Evolutionary conservation across 1,140 invertebrate genomes (phyloP), one percentile per base, ranked within the genome.

Genomic region (Sminthurides bifidus): DNA sequence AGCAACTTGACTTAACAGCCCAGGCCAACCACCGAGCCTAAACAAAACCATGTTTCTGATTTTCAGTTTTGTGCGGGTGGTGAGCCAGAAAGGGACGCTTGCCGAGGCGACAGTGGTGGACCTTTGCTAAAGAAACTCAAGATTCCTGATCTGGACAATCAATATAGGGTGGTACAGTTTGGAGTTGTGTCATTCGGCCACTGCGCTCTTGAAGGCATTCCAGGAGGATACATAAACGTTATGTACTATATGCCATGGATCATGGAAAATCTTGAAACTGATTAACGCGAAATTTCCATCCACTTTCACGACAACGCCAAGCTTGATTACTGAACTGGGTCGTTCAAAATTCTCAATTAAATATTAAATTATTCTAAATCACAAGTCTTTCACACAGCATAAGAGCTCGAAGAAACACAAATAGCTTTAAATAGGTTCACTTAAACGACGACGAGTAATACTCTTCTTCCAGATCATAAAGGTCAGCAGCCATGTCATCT

Each of bases 381-480:
- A n/a, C n/a, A n/a, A n/a, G n/a, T n/a, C n/a, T n/a, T n/a, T n/a
- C n/a, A n/a, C n/a, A n/a, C n/a, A n/a, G n/a, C n/a, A n/a, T n/a
- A n/a, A n/a, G n/a, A n/a, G n/a, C n/a, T n/a, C n/a, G n/a, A n/a
- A n/a, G n/a, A n/a, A n/a, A n/a, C n/a, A n/a, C n/a, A n/a, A n/a
- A n/a, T n/a, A n/a, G n/a, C n/a, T n/a, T n/a, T n/a, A n/a, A n/a
- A n/a, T n/a, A n/a, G n/a, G 37, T 43, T 59, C 38, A 85, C 74
- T 95, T 95, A 72, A 90, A 92, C 65, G 87, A 83, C 59, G 91
- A 94, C 4, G 87, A 92, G 70, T 94, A 96, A 73, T 95, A 96
- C 76, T 97, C 93, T 74, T 96, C 92, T 78, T 97, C 92, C 35
- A 96, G 73, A 73, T 96, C 92, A 74, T 92, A 94, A 0, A 97